These are phyloP conservation scores for Gobio gobio DNA, from an alignment of 2,113 vertebrate species.

Conservation along the genomic window DNA sequence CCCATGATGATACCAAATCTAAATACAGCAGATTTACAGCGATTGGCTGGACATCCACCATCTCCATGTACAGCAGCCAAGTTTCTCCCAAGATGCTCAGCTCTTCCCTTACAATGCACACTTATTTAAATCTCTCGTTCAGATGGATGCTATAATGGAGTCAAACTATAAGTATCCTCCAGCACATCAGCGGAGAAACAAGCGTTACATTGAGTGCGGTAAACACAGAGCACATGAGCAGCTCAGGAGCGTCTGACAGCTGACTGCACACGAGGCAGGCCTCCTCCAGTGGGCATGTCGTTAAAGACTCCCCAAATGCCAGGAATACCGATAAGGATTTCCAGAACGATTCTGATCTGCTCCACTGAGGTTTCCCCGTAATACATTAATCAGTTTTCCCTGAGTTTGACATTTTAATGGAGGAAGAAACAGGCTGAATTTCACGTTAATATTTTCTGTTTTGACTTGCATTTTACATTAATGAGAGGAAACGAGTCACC, in stretches of 20 bases:
- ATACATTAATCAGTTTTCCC: background rate
- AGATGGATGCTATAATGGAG: background rate
- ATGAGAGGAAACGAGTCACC: background rate
- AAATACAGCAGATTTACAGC: background rate
- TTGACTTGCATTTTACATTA: background rate
- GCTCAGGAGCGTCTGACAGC: slow-evolving; percentile 58
- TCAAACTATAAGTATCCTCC: background rate
- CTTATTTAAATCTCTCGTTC: background rate
- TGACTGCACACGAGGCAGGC: slow-evolving; percentile 39
- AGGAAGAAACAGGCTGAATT: background rate
- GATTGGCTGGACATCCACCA: background rate
- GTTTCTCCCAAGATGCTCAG: background rate
- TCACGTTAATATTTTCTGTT: background rate
- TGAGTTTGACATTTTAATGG: slow-evolving; percentile 3
- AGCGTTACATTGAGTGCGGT: background rate
- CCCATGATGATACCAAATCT: background rate
- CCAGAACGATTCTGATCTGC: background rate
- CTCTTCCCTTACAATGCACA: background rate
- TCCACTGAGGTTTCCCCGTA: background rate
- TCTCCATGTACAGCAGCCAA: background rate
- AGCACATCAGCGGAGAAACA: background rate
- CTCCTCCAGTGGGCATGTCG: background rate
- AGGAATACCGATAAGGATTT: background rate
- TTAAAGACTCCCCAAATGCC: too few species aligned
- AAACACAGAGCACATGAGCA: background rate